Conservation (phyloP, 2,888 invertebrate genomes). For the Gari tellinella region DNA sequence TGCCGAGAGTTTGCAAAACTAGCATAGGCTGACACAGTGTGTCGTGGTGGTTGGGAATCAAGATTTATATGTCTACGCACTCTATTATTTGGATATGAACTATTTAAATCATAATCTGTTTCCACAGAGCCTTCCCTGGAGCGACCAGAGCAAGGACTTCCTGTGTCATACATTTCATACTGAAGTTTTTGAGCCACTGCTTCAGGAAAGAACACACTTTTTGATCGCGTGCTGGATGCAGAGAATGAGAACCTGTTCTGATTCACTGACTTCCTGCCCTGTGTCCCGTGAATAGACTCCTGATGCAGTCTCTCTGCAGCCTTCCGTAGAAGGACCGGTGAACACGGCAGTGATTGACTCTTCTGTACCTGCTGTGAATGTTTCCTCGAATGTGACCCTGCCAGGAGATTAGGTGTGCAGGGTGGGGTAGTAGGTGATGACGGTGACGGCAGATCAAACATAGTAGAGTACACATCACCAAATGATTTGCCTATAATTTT, state of each 20-base stretch:
- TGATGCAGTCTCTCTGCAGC: conserved; percentile 78
- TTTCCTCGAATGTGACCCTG: conserved; percentile 15
- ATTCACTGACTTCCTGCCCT: conserved; percentile 44
- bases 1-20: conserved; percentile 37
- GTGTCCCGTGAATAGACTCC: conserved; percentile 77
- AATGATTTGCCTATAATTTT: conserved; percentile 77
- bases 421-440: conserved; percentile 78
- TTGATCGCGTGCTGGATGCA: conserved; percentile 60
- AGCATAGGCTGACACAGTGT: conserved; percentile 24
- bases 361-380: conserved; percentile 38
- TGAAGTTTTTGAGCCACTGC: conserved; percentile 68
- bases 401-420: conserved; percentile 71
- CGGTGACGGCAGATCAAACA: conserved; percentile 90
- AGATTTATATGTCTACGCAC: conserved; percentile 31
- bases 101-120: conserved; percentile 38
- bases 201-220: conserved; percentile 67
- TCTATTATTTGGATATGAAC: conserved; percentile 32
- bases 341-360: conserved; percentile 81
- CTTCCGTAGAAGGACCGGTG: conserved; percentile 76
- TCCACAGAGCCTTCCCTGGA: conserved; percentile 55
- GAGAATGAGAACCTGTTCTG: conserved; percentile 59
- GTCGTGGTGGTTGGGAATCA: conserved; percentile 16
- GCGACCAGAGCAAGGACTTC: conserved; percentile 47
- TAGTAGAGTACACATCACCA: conserved; percentile 54
- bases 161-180: conserved; percentile 64